Evolutionary conservation across 2,888 invertebrate species (phyloP).

Genomic region (Latrodectus hesperus): DNA sequence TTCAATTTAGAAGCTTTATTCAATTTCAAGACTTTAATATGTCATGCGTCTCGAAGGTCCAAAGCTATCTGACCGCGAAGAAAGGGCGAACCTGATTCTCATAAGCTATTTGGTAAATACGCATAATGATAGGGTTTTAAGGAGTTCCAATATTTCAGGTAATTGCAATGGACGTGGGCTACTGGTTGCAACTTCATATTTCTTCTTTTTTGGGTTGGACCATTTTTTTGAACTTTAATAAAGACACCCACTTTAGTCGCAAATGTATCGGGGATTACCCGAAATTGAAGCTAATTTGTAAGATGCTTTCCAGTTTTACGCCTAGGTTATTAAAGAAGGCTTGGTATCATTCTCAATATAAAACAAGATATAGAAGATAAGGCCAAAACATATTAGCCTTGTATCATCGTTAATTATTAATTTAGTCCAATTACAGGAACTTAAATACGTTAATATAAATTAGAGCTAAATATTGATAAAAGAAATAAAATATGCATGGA

Average conservation of each 20-base stretch:
- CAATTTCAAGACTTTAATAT: constrained; percentile 39
- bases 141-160: constrained; percentile 41
- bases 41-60: neutral
- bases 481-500: too few species aligned
- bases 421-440: too few species aligned
- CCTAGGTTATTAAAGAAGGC: constrained; percentile 54
- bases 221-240: neutral
- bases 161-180: constrained; percentile 51
- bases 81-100: constrained; percentile 31
- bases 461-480: too few species aligned
- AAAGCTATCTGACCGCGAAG: neutral
- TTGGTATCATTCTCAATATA: constrained; percentile 15
- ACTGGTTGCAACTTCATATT: constrained; percentile 11
- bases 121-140: constrained; percentile 59
- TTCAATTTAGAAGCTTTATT: constrained; percentile 37
- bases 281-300: constrained; percentile 34
- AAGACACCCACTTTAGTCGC: constrained; percentile 28
- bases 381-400: too few species aligned
- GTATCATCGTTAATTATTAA: too few species aligned
- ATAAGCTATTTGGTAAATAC: constrained; percentile 22
- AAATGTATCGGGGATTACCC: neutral
- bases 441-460: too few species aligned
- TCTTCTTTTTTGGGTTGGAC: constrained; percentile 1
- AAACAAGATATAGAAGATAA: too few species aligned
- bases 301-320: constrained; percentile 44